Evolutionary conservation across 1,140 invertebrate species (phyloP).

Genomic region (Cydia splendana): DNA sequence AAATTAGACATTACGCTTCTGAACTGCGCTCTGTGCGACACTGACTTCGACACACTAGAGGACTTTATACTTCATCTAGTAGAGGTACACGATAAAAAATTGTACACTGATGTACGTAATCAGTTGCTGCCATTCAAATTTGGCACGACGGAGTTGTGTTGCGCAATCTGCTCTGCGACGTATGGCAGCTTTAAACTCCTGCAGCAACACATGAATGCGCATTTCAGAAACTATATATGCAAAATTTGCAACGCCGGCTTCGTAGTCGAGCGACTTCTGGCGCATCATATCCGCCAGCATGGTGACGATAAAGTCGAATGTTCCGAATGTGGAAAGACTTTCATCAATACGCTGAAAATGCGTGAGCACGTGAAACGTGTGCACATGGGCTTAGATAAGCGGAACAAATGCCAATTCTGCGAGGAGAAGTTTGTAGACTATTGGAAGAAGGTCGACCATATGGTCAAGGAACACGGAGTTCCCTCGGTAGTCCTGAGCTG

Average conservation of each 20-base stretch:
- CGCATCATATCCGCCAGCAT: constrained; percentile 76
- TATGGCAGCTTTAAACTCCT: constrained; percentile 41
- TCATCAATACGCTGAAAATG: constrained; percentile 23
- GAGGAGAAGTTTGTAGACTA: constrained; percentile 15
- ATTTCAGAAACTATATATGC: constrained; percentile 58
- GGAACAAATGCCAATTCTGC: constrained; percentile 6
- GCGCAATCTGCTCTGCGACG: constrained; percentile 42
- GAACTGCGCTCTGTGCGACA: constrained; percentile 52
- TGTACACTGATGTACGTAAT: constrained; percentile 50
- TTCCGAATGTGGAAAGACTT: constrained; percentile 19
- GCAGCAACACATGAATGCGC: constrained; percentile 56
- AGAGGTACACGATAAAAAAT: constrained; percentile 42
- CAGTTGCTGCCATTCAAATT: constrained; percentile 60
- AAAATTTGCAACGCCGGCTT: constrained; percentile 53
- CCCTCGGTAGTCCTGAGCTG: not conserved
- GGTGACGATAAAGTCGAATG: constrained; percentile 59
- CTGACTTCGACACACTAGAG: constrained; percentile 39
- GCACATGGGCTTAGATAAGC: not conserved
- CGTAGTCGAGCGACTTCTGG: constrained; percentile 70
- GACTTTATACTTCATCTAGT: constrained; percentile 47
- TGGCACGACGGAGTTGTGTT: constrained; percentile 40
- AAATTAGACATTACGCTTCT: constrained; percentile 61
- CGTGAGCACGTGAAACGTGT: constrained; percentile 16
- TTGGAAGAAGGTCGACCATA: not conserved
- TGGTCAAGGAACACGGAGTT: constrained; percentile 14